phyloP scores from a whole-genome alignment of 2,888 invertebrate genomes.

The Drosophila prostipennis region DNA sequence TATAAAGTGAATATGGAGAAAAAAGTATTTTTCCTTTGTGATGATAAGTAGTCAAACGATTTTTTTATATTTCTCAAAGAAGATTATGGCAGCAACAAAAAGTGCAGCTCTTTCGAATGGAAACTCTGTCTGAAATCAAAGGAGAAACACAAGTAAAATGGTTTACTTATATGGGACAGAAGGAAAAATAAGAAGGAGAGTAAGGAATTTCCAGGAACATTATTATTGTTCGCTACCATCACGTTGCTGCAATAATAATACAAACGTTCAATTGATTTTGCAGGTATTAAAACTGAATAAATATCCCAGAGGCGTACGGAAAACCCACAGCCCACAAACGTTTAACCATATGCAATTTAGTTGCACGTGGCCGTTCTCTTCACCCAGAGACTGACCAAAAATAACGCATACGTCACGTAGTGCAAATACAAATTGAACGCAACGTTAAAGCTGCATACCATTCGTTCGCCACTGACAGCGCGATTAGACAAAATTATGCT shows the following conservation, averaged over 20 bases:
- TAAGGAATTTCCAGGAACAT: conserved; percentile 1
- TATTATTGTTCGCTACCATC: conserved; percentile 2
- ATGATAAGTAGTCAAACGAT: conserved; percentile 16
- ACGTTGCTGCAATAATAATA: conserved; percentile 38
- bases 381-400: conserved; percentile 46
- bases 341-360: conserved; percentile 56
- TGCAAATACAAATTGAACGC: conserved; percentile 68
- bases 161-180: neutral
- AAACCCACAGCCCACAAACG: conserved; percentile 15
- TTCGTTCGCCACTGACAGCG: conserved; percentile 52
- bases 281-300: conserved; percentile 44
- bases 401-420: conserved; percentile 78
- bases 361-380: conserved; percentile 43
- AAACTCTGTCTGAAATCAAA: neutral
- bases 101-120: conserved; percentile 13
- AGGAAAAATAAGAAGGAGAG: neutral
- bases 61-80: conserved; percentile 12
- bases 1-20: neutral
- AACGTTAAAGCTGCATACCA: conserved; percentile 15
- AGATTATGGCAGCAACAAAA: conserved; percentile 10
- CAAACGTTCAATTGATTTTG: conserved; percentile 20
- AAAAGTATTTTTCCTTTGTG: conserved; percentile 2
- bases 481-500: conserved; percentile 78
- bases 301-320: conserved; percentile 24
- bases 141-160: neutral